Evolutionary conservation across 2,113 vertebrate genomes (phyloP), one percentile per base, ranked within the genome.

Genomic region (Anguilla rostrata): DNA sequence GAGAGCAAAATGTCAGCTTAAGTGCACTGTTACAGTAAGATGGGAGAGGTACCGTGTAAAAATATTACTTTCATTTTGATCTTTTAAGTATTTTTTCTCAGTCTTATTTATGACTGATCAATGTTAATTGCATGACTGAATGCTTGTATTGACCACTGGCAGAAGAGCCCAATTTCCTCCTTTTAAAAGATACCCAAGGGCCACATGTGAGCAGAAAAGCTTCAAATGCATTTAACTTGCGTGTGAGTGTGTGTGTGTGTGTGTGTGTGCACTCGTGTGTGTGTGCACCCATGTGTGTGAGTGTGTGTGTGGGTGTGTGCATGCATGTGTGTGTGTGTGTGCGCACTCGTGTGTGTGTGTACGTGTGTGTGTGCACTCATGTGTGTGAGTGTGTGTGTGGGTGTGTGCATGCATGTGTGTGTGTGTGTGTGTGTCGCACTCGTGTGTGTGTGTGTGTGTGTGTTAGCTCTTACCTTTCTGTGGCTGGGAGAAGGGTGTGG

Each of bases 111-210:
- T 92, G 34, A 26, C 93, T 94, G 95, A 96, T 95, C 93, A 93
- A 96, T 96, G 94, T 95, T 95, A 95, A 96, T 95, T 95, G 95
- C 95, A 88, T 90, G 92, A 94, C 94, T 94, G 94, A 96, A 96
- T 95, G 92, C 93, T 90, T 92, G 91, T 95, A 95, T 96, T 95
- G 94, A 95, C 92, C 92, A 92, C 86, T 87, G 89, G 92, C 86
- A 82, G 85, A 78, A 92, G 93, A 92, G 91, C 49, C 90, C 66
- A 92, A 92, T 91, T 92, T 92, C 90, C 90, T 60, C 83, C 83
- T 34, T 39, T 20, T 88, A 93, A 86, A 87, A 86, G 88, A 83
- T 85, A 83, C 86, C 87, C 89, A 86, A 91, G 85, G 22, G 18
- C 57, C 63, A 60, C 29, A 60, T 63, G 26, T 39, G 49, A 40